Conservation (phyloP, 53 echinoderm and acorn worm species). For the Echinometra lucunter region DNA sequence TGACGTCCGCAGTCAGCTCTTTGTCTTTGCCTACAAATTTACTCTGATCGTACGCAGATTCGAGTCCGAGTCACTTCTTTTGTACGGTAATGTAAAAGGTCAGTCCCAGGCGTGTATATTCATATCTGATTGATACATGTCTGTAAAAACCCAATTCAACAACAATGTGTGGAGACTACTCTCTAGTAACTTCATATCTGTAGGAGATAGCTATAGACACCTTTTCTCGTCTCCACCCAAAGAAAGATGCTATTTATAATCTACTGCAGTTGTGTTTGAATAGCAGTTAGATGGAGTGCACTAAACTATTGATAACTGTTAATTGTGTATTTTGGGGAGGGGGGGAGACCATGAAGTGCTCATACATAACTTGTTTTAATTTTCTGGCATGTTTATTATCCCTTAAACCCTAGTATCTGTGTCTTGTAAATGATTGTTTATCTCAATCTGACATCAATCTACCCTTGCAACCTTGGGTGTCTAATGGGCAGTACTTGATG, state of each 20-base stretch:
- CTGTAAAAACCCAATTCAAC: too few relatives aligned
- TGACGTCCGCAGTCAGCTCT: too few relatives aligned
- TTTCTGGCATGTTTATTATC: neutral
- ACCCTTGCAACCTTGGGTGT: neutral
- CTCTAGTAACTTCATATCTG: neutral
- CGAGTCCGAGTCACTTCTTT: too few relatives aligned
- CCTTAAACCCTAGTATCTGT: neutral
- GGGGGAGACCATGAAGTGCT: neutral
- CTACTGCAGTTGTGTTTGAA: neutral
- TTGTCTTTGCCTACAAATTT: too few relatives aligned
- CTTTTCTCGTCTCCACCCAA: neutral
- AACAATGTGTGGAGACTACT: neutral
- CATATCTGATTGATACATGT: too few relatives aligned
- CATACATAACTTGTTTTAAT: neutral
- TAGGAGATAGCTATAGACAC: neutral
- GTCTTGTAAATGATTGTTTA: neutral
- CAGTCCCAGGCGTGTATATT: too few relatives aligned
- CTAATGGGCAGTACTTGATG: constrained; percentile 9
- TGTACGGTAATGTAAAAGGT: too few relatives aligned
- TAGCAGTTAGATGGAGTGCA: neutral
- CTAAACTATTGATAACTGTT: neutral
- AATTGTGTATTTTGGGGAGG: neutral
- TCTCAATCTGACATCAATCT: neutral
- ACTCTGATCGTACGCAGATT: too few relatives aligned
- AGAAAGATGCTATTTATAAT: neutral